These are phyloP conservation scores for Pseudomyrmex pallidus DNA, from an alignment of 1,140 invertebrate genomes.

Conservation along the genomic window DNA sequence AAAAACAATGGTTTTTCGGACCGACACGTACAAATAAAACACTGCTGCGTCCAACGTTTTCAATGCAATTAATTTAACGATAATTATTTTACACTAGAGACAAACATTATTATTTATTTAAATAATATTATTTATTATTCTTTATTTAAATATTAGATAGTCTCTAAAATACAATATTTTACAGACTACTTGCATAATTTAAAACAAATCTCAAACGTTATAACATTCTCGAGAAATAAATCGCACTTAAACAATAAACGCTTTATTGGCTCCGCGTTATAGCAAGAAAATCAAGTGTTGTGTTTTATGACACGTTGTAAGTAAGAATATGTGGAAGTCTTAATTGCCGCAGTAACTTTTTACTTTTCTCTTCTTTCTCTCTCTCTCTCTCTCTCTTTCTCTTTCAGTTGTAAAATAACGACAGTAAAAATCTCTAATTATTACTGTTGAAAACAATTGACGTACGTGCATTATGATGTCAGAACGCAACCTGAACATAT, in stretches of 20 bases:
- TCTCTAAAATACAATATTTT: background rate
- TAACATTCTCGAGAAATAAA: slow-evolving; percentile 5
- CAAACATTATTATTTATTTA: background rate
- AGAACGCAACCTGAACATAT: background rate
- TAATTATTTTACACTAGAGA: background rate
- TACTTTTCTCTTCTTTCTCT: background rate
- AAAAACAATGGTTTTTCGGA: too few species aligned
- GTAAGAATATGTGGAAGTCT: slow-evolving; percentile 19
- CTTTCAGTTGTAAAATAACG: background rate
- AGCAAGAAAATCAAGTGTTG: background rate
- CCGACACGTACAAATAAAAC: too few species aligned
- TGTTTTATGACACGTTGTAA: slow-evolving; percentile 19
- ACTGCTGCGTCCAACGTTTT: too few species aligned
- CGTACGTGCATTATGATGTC: background rate
- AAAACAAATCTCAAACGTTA: background rate
- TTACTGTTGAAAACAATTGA: slow-evolving; percentile 14
- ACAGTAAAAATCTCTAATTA: slow-evolving; percentile 7
- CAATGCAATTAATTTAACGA: slow-evolving; percentile 2
- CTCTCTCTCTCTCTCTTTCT: background rate
- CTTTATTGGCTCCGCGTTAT: background rate
- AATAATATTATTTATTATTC: background rate
- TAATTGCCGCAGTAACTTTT: background rate
- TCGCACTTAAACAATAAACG: background rate
- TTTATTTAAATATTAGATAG: background rate
- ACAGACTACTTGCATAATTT: background rate